A percentile compares a stretch with the other conserved stretches of the same genome.
phyloP scores from a whole-genome alignment of 2,113 vertebrate species.

The Gracilinanus agilis region DNA sequence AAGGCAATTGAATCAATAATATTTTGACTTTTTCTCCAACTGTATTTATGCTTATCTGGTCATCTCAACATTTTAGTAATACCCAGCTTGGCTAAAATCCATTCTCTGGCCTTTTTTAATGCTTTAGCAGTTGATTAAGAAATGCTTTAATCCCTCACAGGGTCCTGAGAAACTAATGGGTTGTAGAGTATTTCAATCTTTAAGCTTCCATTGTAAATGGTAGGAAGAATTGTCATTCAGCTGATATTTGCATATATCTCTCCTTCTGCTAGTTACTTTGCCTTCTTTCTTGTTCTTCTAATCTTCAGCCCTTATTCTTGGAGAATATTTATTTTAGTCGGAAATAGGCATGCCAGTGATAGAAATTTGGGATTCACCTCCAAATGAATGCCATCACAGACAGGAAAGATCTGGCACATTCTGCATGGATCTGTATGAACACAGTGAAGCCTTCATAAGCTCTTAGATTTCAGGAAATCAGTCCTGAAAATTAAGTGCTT shows the following conservation, averaged over 20 bases:
- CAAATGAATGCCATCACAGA: constrained; percentile 77
- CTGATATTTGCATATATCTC: constrained; percentile 75
- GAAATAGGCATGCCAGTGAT: constrained; percentile 69
- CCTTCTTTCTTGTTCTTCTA: constrained; percentile 63
- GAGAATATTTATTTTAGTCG: constrained; percentile 71
- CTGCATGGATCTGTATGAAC: constrained; percentile 73
- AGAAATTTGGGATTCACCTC: constrained; percentile 77
- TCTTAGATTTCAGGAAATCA: constrained; percentile 73
- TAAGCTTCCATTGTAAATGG: constrained; percentile 74
- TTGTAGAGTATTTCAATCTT: constrained; percentile 79
- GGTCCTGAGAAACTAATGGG: constrained; percentile 78
- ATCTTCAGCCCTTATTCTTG: constrained; percentile 75
- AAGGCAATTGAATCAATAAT: constrained; percentile 6
- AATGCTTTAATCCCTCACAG: constrained; percentile 78
- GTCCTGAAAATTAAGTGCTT: constrained; percentile 71
- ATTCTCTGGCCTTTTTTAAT: constrained; percentile 68
- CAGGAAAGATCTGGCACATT: constrained; percentile 67
- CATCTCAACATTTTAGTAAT: constrained; percentile 62
- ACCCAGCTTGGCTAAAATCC: constrained; percentile 67
- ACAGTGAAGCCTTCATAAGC: constrained; percentile 70
- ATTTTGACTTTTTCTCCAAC: constrained; percentile 41
- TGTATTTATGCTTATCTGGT: constrained; percentile 56
- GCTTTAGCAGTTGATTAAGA: constrained; percentile 82
- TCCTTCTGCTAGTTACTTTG: constrained; percentile 64
- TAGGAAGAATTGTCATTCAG: constrained; percentile 79